Base-by-base conservation (phyloP, 2,113 vertebrate genomes). In the Siniperca chuatsi region DNA sequence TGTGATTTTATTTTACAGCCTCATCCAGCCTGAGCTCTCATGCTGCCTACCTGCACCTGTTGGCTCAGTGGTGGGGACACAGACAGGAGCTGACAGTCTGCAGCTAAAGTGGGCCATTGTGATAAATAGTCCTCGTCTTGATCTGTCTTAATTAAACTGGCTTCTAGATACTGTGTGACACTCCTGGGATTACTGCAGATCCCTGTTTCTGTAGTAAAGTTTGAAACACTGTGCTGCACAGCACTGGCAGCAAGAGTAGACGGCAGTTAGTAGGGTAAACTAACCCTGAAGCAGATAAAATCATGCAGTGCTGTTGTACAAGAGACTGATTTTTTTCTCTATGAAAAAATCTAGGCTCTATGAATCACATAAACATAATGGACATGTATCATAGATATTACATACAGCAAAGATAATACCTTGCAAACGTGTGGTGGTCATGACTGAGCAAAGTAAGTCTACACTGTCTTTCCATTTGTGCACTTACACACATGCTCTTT, bases 101-200 rank as follows among this genome's bases (percentile, higher is more conserved):
- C 52, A 58, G 52, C 25, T 75, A 18, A 66, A 79, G 57, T 11
- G 15, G 46, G 70, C 13, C 37, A 55, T 21, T 76, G 44, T 20
- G 42, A 82, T 60, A 79, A 58, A 66, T 35, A 65, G 9, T 73
- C 37, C 10, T 29, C 1, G 0, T 11, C 16, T 42, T 50, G 11
- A 42, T 60, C 6, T 85, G 64, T 75, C 35, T 81, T 46, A 72
- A 57, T 67, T 72, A 73, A 62, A 77, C 52, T n/a, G 44, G 52
- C 33, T 67, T 46, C 62, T 12, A 77, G 42, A 52, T 23, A 54
- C 44, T 18, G 44, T 13, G 8, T 13, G n/a, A 60, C 10, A 66
- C 18, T 55, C 2, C 23, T 55, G 42, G 25, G 52, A 66, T 57
- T 18, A 57, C 35, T 50, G 33, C 18, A 1, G 65, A 40, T 11